Evolutionary conservation across 2,797 vertebrate genomes (phyloP).

Genomic region (Epinephelus coioides): DNA sequence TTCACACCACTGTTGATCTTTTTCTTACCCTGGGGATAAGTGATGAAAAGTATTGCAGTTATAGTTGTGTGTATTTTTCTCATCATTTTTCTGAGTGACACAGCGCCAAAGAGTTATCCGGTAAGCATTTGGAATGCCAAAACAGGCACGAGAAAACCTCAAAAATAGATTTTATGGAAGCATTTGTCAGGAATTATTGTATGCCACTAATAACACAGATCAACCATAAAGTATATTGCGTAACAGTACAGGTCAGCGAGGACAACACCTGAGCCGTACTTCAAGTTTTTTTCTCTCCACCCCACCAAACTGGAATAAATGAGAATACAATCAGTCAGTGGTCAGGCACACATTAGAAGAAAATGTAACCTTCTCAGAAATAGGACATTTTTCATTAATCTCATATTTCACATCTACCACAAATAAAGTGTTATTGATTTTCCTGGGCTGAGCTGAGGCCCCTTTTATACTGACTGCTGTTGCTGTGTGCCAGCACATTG

Average conservation of each 20-base stretch:
- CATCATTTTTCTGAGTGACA: slow-evolving; percentile 44
- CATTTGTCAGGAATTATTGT: slow-evolving; percentile 19
- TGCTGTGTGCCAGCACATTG: slow-evolving; percentile 52
- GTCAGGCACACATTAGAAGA: slow-evolving; percentile 47
- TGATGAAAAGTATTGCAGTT: slow-evolving; percentile 43
- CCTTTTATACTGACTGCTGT: slow-evolving; percentile 56
- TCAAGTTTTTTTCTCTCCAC: slow-evolving; percentile 14
- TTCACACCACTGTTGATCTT: slow-evolving; percentile 32
- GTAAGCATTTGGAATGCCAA: slow-evolving; percentile 8
- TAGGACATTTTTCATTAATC: slow-evolving; percentile 64
- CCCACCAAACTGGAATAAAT: slow-evolving; percentile 33
- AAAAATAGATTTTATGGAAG: slow-evolving; percentile 3
- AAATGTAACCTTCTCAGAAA: slow-evolving; percentile 64
- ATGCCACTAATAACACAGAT: not conserved
- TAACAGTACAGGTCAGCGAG: not conserved
- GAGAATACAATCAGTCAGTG: slow-evolving; percentile 34
- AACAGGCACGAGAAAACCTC: not conserved
- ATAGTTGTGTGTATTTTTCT: slow-evolving; percentile 41
- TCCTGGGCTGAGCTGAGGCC: slow-evolving; percentile 45
- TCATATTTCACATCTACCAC: slow-evolving; percentile 64
- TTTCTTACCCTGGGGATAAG: slow-evolving; percentile 40
- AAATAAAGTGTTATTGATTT: slow-evolving; percentile 77
- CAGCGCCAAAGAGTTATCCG: slow-evolving; percentile 7
- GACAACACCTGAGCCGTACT: not conserved
- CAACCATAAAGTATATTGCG: not conserved